Conservation (phyloP, 2,797 vertebrate species). For the Periparus ater region DNA sequence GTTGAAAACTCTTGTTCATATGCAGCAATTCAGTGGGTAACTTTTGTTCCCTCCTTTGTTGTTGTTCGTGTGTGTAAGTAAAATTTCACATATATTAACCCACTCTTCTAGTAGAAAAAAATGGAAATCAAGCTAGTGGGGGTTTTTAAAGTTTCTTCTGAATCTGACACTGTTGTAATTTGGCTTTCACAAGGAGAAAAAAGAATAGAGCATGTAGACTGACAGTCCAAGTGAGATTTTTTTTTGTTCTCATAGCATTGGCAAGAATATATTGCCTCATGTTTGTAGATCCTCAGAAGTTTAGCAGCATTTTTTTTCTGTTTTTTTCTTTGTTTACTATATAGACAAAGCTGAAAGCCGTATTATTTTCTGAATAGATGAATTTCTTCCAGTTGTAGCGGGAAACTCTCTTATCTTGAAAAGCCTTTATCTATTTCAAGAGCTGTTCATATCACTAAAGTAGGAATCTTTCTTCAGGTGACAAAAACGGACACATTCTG, state of each 20-base stretch:
- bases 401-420: conserved; percentile 13
- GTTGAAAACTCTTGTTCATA: background rate
- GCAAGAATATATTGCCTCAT: background rate
- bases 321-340: background rate
- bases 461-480: background rate
- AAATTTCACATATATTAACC: background rate
- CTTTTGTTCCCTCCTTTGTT: background rate
- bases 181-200: background rate
- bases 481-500: background rate
- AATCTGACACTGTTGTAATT: background rate
- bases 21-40: background rate
- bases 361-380: background rate
- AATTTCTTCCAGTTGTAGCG: background rate
- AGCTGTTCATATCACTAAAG: background rate
- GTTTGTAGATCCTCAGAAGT: background rate
- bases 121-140: background rate
- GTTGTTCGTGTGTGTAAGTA: background rate
- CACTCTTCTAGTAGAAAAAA: background rate
- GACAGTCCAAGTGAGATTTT: background rate
- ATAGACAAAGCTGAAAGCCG: background rate
- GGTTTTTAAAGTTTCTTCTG: background rate
- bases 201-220: background rate
- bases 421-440: conserved; percentile 17
- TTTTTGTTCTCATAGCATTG: background rate
- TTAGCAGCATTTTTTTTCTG: background rate